These are phyloP conservation scores for Pipistrellus nathusii DNA, from an alignment of 2,797 vertebrate species.

Conservation along the genomic window DNA sequence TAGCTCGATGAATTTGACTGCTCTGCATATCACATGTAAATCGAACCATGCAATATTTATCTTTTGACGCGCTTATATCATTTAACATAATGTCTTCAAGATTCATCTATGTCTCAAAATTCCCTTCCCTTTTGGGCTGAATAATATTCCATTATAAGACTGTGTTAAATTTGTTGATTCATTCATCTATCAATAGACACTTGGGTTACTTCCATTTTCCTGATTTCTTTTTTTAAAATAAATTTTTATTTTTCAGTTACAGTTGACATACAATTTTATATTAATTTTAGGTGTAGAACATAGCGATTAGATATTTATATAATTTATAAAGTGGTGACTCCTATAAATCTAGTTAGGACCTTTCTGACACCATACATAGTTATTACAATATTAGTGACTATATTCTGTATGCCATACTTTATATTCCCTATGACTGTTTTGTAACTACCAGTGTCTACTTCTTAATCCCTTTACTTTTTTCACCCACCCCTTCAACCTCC, in stretches of 20 bases:
- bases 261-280: background rate
- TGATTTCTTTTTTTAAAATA: background rate
- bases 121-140: background rate
- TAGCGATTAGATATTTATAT: background rate
- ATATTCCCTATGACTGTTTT: background rate
- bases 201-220: constrained; percentile 4
- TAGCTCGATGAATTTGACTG: background rate
- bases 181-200: background rate
- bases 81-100: background rate
- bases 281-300: background rate
- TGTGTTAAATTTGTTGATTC: background rate
- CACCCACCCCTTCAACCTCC: background rate
- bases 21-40: background rate
- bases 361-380: background rate
- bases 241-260: background rate
- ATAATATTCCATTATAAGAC: background rate
- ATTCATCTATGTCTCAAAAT: background rate
- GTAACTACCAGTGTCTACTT: background rate
- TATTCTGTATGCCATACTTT: background rate
- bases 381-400: background rate
- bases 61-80: background rate
- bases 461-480: background rate
- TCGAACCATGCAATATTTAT: background rate
- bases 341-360: background rate
- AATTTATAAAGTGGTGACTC: background rate